A percentile compares a stretch with the other conserved stretches of the same genome.
phyloP scores from a whole-genome alignment of 2,797 vertebrate genomes.

The Sparidentex hasta region DNA sequence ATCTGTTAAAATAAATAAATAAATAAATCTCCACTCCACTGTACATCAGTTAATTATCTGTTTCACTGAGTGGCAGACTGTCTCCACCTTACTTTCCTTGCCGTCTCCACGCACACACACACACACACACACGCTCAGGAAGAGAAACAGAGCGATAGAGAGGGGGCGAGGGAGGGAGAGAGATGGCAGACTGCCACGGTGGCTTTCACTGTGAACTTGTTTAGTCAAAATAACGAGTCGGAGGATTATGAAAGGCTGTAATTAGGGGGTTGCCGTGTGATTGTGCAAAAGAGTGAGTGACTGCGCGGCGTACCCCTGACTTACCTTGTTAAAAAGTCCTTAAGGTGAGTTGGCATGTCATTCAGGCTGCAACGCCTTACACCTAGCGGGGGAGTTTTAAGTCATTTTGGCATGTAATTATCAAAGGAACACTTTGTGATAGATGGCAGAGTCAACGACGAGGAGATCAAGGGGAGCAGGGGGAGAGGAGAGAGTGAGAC shows the following conservation, averaged over 20 bases:
- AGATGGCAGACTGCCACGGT: constrained; percentile 74
- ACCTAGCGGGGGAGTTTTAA: constrained; percentile 81
- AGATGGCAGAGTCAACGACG: constrained; percentile 75
- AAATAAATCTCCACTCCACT: constrained; percentile 65
- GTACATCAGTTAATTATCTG: constrained; percentile 82
- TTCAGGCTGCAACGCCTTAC: constrained; percentile 76
- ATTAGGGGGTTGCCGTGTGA: constrained; percentile 79
- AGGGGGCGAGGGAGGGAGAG: constrained; percentile 9
- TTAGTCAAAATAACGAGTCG: constrained; percentile 83
- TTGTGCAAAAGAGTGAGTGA: constrained; percentile 65
- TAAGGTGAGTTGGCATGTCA: constrained; percentile 84
- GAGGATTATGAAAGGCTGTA: constrained; percentile 83
- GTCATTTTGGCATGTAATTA: constrained; percentile 89
- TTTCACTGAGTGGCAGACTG: constrained; percentile 79
- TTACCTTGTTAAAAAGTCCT: constrained; percentile 81
- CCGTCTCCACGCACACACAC: constrained; percentile 36
- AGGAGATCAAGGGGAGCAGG: constrained; percentile 70
- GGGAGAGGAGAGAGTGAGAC: constrained; percentile 65
- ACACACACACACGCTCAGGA: neutral
- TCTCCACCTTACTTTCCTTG: constrained; percentile 64
- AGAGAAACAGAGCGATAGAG: constrained; percentile 20
- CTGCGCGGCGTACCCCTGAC: constrained; percentile 62
- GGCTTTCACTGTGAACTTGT: constrained; percentile 79
- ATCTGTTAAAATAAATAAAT: constrained; percentile 75
- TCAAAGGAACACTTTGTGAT: constrained; percentile 85